Evolutionary conservation across 2,113 vertebrate genomes (phyloP).

Genomic region (Anser brachyrhynchus): DNA sequence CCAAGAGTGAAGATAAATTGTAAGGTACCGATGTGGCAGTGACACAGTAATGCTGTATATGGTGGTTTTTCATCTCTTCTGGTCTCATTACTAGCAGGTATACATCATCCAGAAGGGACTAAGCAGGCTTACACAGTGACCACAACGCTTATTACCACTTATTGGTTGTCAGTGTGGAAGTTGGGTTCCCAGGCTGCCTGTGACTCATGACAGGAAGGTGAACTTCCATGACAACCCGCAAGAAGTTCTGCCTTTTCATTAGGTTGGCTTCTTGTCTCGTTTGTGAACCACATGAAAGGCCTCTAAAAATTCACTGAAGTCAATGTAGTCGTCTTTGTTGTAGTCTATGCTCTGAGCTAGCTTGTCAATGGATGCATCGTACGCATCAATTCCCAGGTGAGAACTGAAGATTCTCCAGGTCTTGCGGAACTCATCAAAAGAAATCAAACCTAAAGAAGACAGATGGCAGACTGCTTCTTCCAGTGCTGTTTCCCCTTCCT

Average conservation of each 20-base stretch:
- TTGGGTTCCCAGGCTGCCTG: not conserved
- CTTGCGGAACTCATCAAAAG: slow-evolving; percentile 90
- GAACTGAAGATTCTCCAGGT: slow-evolving; percentile 93
- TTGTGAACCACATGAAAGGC: slow-evolving; percentile 93
- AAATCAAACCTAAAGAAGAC: slow-evolving; percentile 86
- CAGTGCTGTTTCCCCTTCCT: not conserved
- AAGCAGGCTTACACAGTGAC: not conserved
- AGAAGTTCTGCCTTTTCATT: not conserved
- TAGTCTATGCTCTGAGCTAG: slow-evolving; percentile 89
- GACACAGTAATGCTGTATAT: not conserved
- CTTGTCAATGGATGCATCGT: slow-evolving; percentile 83
- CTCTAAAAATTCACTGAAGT: slow-evolving; percentile 96
- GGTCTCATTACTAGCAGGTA: not conserved
- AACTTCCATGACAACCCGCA: not conserved
- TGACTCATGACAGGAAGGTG: not conserved
- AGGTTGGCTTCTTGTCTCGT: slow-evolving; percentile 72
- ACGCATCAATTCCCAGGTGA: slow-evolving; percentile 81
- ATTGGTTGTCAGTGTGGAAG: not conserved
- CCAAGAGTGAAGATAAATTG: not conserved
- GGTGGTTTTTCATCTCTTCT: not conserved
- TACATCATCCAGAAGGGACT: not conserved
- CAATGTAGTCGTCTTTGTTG: slow-evolving; percentile 95
- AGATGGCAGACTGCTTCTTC: not conserved
- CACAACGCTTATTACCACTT: not conserved
- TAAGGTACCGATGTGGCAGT: not conserved